Evolutionary conservation across 2,113 vertebrate species (phyloP), one percentile per base, ranked within the genome.

Genomic region (Labrus mixtus): DNA sequence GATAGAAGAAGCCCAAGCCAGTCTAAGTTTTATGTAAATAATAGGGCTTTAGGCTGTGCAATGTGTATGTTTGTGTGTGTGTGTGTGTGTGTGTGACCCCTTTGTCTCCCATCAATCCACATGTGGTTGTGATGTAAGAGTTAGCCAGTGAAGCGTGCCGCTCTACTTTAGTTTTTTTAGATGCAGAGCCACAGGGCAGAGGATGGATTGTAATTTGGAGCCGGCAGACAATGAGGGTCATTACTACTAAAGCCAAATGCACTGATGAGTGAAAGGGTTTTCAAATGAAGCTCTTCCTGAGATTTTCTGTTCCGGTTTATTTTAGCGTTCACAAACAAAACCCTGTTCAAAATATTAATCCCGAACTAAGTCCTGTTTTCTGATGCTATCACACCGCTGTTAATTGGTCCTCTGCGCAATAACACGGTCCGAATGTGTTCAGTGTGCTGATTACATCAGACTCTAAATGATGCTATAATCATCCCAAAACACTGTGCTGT

Each of bases 61-160:
- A 33, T 3, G 29, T 33, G 29, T 33, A 6, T 25, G 25, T 25
- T 25, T 33, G 29, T 33, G 29, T 33, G 29, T 33, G 29, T 50
- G 39, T 55, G 22, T 41, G 37, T 19, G 36, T 61, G 17, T 39
- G 43, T 73, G 83, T 81, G 84, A 87, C 84, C 75, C 79, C 59
- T 9, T 82, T 86, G 73, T 69, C 57, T 59, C 54, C 57, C 19
- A 61, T 83, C 72, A 87, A 84, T 90, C 89, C 58, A 89, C 78
- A 79, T 76, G 76, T 25, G 63, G 67, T 41, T 39, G 17, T 66
- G 57, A 76, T 83, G 60, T 62, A 73, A 67, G 48, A 57, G 64
- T 50, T 54, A 80, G 29, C 25, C 65, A 71, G 63, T n/a, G 54
- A 83, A 86, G 6, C 75, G 80, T 36, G 22, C 51, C 79, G 78